Evolutionary conservation across 2,113 vertebrate genomes (phyloP).

Genomic region (Ictalurus punctatus): DNA sequence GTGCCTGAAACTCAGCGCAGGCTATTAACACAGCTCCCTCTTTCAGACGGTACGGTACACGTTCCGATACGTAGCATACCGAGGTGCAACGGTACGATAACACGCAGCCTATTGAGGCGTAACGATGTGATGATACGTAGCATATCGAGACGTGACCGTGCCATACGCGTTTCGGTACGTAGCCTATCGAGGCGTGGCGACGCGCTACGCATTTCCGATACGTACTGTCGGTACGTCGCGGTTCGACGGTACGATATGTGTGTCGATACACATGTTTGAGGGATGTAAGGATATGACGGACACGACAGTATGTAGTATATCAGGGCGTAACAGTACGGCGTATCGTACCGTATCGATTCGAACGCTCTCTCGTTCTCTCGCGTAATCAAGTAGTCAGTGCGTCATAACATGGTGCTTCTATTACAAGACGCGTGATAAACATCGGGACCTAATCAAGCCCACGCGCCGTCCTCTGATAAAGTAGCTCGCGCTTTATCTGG

Average conservation of each 20-base stretch:
- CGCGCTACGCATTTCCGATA: not conserved
- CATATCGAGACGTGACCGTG: rapidly evolving
- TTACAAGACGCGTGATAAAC: not conserved
- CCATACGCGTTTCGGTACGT: too few species aligned
- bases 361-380: not conserved
- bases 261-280: not conserved
- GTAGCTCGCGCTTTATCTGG: not conserved
- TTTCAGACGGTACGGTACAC: not conserved
- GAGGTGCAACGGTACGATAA: not conserved
- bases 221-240: not conserved
- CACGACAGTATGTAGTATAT: not conserved
- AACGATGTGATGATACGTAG: not conserved
- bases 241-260: not conserved
- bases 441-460: not conserved
- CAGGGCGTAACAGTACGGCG: not conserved
- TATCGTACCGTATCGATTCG: not conserved
- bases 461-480: not conserved
- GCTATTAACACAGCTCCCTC: conserved; percentile 39
- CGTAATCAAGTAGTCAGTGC: not conserved
- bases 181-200: too few species aligned
- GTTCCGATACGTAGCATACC: too few species aligned
- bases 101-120: too few species aligned
- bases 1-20: conserved; percentile 41
- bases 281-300: not conserved
- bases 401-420: not conserved